Base-by-base conservation (phyloP, 2,888 invertebrate species). In the Agrochola lychnidis region DNA sequence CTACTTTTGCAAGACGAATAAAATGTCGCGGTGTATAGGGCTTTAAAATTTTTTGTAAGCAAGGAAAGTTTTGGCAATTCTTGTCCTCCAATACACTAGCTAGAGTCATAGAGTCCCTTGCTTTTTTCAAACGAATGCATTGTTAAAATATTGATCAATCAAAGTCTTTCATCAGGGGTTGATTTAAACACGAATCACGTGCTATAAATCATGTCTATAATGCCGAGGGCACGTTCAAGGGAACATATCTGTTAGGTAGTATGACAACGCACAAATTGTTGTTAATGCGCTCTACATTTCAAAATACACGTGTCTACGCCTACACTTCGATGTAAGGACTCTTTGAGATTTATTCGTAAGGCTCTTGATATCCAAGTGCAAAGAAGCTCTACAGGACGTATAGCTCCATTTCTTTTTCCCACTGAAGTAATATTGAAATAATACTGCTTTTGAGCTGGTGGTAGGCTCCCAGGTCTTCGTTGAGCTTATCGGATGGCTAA, bases 191-290 rank as follows among this genome's bases (percentile, higher is more conserved):
- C 73, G 88, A 82, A 88, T 88, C 88, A 78, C 82, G 86, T 73
- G 74, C 80, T 86, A 89, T 90, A 90, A 91, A 93, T 92, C 91
- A 91, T 87, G 83, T 87, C 82, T 78, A 83, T 84, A 80, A 81
- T 73, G 82, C 70, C 70, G 85, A 88, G 89, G 90, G 84, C 87
- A 87, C 86, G 89, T 90, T 89, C 88, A 83, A 86, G 83, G 83
- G 86, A 89, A 87, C 88, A 87, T 87, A 81, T 83, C 78, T 85
- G 88, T 88, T 87, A 88, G 86, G 86, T 81, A 88, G 85, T 81
- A 87, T 93, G 92, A 93, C 88, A 81, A 73, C 73, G 92, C 90
- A 82, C 83, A 90, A 91, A 78, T 76, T 75, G 42, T 72, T 80
- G 76, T 73, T 70, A 78, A 79, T 76, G 73, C 71, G 75, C 66